A percentile compares a stretch with the other conserved stretches of the same genome.
Evolutionary conservation across 2,888 invertebrate species (phyloP).

Genomic region (Erannis defoliaria): DNA sequence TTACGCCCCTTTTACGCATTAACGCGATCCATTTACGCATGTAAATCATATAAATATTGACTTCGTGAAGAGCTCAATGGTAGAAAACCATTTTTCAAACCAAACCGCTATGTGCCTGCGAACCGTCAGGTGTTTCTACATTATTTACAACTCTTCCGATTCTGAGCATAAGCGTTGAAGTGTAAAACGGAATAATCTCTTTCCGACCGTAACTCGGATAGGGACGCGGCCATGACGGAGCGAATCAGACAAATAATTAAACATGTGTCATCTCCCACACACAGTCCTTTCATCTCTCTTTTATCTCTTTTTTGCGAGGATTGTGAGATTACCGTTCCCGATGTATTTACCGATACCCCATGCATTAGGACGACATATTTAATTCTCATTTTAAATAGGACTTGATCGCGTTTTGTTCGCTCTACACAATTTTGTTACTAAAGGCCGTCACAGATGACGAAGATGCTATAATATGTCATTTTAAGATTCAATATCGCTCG

Average conservation of each 20-base stretch:
- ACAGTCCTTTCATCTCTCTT: slow-evolving; percentile 53
- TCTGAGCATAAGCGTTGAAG: slow-evolving; percentile 48
- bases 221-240: slow-evolving; percentile 47
- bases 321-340: slow-evolving; percentile 55
- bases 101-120: slow-evolving; percentile 5
- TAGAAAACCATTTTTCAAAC: not conserved
- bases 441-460: no score
- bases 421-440: no score
- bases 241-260: slow-evolving; percentile 67
- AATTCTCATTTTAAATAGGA: slow-evolving; percentile 39
- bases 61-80: not conserved
- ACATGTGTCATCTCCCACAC: slow-evolving; percentile 70
- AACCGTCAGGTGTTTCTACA: slow-evolving; percentile 23
- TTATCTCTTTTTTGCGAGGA: slow-evolving; percentile 50
- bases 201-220: slow-evolving; percentile 48
- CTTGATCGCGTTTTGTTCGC: no score
- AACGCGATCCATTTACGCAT: no score
- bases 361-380: slow-evolving; percentile 39
- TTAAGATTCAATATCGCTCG: no score
- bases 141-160: slow-evolving; percentile 30
- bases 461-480: no score
- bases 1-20: no score
- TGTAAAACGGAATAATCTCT: slow-evolving; percentile 58
- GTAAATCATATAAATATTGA: no score
- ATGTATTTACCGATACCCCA: slow-evolving; percentile 42